Base-by-base conservation (phyloP, 2,888 invertebrate genomes). In the Drosophila emarginata region DNA sequence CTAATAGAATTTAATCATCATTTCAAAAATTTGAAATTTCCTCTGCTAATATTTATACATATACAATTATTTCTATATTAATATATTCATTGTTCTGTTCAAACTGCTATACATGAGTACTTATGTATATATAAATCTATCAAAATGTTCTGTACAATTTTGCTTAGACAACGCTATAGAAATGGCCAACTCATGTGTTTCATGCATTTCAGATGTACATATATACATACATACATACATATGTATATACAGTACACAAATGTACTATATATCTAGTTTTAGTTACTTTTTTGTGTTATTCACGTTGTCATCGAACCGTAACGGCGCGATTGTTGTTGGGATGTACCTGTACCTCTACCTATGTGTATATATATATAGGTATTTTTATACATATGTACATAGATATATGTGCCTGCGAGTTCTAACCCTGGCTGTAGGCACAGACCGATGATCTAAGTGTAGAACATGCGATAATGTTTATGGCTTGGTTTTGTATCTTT, bases 391-490 rank as follows among this genome's bases (percentile, higher is more conserved):
- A 64, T 52, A 7, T 32, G 9, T 67, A 28, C 62, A 56, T 45
- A 15, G 37, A 52, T 58, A 67, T 32, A 26, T 40, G 45, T 54
- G 61, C 64, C 59, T 66, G 57, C 61, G 53, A 39, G 59, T 71
- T 45, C 61, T 69, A 78, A 80, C 80, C 83, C 85, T 78, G 75
- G 78, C 71, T 64, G 71, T 51, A 45, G 40, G 45, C 45, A 45
- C 45, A 45, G 67, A 59, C 54, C 76, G 80, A 82, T 85, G 85
- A 85, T 83, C 83, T 83, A 85, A 85, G 85, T 85, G 77, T 82
- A 76, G 74, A 76, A 82, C 83, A 82, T 82, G 83, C 80, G 85
- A 85, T 83, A 83, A 83, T 85, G 74, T 82, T 79, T 81, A 84
- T 71, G 77, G 74, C 74, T 63, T 45, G 45, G 45, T 45, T 45